A percentile compares a stretch with the other conserved stretches of the same genome.
Evolutionary conservation across 2,797 vertebrate genomes (phyloP).

Genomic region (Pitangus sulphuratus): DNA sequence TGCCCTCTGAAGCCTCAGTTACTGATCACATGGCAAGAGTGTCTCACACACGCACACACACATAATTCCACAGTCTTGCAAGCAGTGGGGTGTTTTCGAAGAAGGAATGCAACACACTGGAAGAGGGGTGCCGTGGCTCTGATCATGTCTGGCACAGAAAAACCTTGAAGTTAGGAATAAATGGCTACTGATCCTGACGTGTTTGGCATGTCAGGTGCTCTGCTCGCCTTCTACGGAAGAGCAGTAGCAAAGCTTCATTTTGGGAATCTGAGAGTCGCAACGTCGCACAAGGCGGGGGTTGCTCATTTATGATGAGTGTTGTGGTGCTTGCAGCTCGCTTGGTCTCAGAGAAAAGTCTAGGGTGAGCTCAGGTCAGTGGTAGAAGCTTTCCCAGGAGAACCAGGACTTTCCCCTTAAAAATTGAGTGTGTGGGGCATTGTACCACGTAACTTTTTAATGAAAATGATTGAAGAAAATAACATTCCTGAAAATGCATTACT

Average conservation of each 20-base stretch:
- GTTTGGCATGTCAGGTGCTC: fast-evolving
- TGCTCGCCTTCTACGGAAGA: neutral
- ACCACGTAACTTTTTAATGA: neutral
- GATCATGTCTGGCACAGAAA: neutral
- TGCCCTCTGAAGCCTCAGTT: neutral
- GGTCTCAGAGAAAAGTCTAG: neutral
- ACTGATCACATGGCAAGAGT: neutral
- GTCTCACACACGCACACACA: fast-evolving
- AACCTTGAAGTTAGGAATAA: neutral
- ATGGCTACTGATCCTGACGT: neutral
- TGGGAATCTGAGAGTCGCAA: neutral
- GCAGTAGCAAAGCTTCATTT: neutral
- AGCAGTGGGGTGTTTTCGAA: fast-evolving
- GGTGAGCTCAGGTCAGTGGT: neutral
- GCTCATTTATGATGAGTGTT: neutral
- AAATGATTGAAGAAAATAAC: neutral
- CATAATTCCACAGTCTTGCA: neutral
- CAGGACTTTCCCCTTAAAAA: neutral
- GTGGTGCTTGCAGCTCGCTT: fast-evolving
- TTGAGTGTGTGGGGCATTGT: neutral
- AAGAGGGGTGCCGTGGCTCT: neutral
- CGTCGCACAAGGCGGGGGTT: fast-evolving
- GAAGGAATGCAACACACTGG: neutral
- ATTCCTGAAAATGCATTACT: neutral
- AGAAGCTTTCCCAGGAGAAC: neutral